phyloP scores from a whole-genome alignment of 2,797 vertebrate species.

The Enteromius treurensis region DNA sequence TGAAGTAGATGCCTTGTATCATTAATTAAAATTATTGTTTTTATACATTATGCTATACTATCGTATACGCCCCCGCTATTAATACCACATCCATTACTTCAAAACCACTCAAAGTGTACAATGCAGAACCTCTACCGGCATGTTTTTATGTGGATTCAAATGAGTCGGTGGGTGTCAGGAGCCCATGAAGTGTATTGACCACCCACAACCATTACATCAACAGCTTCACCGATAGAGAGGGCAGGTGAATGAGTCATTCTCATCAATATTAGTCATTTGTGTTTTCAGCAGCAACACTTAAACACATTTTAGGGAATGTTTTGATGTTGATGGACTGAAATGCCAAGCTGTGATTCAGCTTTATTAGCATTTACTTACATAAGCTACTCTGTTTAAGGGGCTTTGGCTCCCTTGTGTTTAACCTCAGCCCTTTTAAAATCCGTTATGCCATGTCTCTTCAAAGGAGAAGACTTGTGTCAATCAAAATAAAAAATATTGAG shows the following conservation, averaged over 20 bases:
- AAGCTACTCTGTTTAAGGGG: background rate
- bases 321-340: slow-evolving; percentile 34
- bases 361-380: slow-evolving; percentile 32
- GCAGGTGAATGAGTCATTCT: slow-evolving; percentile 36
- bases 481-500: background rate
- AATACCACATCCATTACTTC: background rate
- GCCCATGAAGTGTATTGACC: slow-evolving; percentile 25
- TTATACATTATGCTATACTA: background rate
- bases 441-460: background rate
- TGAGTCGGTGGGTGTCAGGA: slow-evolving; percentile 18
- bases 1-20: slow-evolving; percentile 7
- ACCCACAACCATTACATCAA: slow-evolving; percentile 33
- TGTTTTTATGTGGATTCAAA: slow-evolving; percentile 16
- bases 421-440: background rate
- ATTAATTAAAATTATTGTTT: slow-evolving; percentile 24
- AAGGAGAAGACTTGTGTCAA: background rate
- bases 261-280: slow-evolving; percentile 38
- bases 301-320: slow-evolving; percentile 32
- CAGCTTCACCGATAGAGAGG: slow-evolving; percentile 10
- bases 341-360: slow-evolving; percentile 33
- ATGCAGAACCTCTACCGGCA: background rate
- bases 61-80: background rate
- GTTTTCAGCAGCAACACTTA: slow-evolving; percentile 31
- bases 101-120: slow-evolving; percentile 13
- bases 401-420: background rate